These are phyloP conservation scores for Acholoe squamosa DNA, from an alignment of 2,888 invertebrate genomes.

Conservation along the genomic window DNA sequence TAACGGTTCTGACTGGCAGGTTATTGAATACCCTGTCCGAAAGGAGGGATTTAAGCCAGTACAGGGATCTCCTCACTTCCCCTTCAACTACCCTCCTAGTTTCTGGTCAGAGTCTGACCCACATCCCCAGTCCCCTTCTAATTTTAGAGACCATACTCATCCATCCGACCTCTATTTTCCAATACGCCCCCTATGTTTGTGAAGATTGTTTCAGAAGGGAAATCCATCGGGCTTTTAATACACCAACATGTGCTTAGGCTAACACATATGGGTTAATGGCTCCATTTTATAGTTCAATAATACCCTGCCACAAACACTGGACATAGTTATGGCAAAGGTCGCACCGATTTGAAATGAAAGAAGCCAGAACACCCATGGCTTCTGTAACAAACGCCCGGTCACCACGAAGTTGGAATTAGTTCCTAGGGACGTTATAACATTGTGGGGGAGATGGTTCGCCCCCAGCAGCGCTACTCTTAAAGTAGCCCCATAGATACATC, in stretches of 20 bases:
- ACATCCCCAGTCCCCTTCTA: neutral
- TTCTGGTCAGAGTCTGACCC: neutral
- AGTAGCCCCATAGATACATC: too few relatives aligned
- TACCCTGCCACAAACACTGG: neutral
- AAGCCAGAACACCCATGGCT: neutral
- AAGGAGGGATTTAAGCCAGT: slow-evolving; percentile 18
- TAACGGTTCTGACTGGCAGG: neutral
- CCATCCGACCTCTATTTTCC: too few relatives aligned
- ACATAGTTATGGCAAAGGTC: neutral
- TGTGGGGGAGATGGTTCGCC: too few relatives aligned
- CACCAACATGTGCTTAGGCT: neutral
- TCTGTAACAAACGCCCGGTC: neutral
- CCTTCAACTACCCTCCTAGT: neutral
- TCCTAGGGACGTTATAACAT: too few relatives aligned
- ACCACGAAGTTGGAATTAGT: neutral
- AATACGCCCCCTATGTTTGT: neutral
- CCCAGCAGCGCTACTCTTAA: too few relatives aligned
- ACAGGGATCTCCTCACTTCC: neutral
- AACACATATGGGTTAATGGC: neutral
- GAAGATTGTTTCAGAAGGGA: neutral
- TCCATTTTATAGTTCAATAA: neutral
- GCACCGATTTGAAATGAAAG: neutral
- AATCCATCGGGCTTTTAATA: neutral
- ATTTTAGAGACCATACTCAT: too few relatives aligned
- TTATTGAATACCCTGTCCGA: slow-evolving; percentile 32